Evolutionary conservation across 1,140 invertebrate species (phyloP), one percentile per base, ranked within the genome.

Genomic region (Drosophila rufa): DNA sequence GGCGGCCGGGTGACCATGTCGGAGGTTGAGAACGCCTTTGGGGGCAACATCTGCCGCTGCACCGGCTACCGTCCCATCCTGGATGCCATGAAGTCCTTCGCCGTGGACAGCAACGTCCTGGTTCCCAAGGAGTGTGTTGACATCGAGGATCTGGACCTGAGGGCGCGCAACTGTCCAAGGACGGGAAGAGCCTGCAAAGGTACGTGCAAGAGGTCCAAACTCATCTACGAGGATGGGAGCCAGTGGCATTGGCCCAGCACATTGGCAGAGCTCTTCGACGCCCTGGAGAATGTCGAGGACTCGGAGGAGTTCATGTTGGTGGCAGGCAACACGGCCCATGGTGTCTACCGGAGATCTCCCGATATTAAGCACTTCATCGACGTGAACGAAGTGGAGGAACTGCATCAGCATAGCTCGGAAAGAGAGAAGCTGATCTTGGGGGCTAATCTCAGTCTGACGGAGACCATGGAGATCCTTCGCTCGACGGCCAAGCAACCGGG

Each of bases 11-110:
- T 96, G 14, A 96, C 94, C 1, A 95, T 95, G 95, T 93, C 94
- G 38, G 94, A 96, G 80, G 94, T 97, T 12, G 96, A 97, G 91
- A 95, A 97, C 81, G 95, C 95, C 0, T 96, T 97, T 82, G 96
- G 96, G 1, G 95, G 97, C 51, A 98, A 98, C 83, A 95, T 98
- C 27, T 98, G 97, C 68, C 94, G 97, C 57, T 98, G 97, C 91
- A 98, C 97, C 3, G 97, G 97, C 1, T 98, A 98, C 80, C 93
- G 97, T 65, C 95, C 97, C 1, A 98, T 98, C 81, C 93, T 97
- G 42, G 96, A 97, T 75, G 95, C 96, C 27, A 97, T 97, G 89
- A 97, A 97, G 92, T 95, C 96, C 1, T 95, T 96, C 62, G 95
- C 95, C 1, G 91, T 80, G 2, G 96, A 97, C 85, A 93, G 93